Evolutionary conservation across 2,888 invertebrate genomes (phyloP).

Genomic region (Cephus runcator): DNA sequence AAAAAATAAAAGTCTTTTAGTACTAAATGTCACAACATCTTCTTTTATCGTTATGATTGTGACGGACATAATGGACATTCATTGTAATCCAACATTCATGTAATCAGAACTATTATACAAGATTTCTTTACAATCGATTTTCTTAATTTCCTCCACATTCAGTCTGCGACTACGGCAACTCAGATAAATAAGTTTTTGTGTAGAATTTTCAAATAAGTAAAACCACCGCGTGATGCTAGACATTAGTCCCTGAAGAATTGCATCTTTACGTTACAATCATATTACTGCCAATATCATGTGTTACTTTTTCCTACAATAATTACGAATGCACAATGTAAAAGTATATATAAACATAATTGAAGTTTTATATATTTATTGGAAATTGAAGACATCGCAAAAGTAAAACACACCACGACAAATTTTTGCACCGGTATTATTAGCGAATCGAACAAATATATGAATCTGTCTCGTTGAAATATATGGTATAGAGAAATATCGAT

Average conservation of each 20-base stretch:
- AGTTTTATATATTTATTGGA: neutral
- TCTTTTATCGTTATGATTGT: neutral
- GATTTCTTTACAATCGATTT: neutral
- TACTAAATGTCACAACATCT: neutral
- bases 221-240: neutral
- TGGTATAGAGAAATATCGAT: neutral
- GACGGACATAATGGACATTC: neutral
- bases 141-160: neutral
- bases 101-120: neutral
- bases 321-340: neutral
- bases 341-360: neutral
- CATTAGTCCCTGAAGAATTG: neutral
- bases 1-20: neutral
- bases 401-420: too few relatives aligned
- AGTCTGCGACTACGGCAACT: neutral
- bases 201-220: neutral
- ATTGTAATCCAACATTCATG: too few relatives aligned
- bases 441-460: neutral
- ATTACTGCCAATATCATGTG: neutral
- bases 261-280: neutral
- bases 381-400: too few relatives aligned
- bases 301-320: neutral
- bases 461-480: neutral
- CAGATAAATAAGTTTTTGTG: neutral
- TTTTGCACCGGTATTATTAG: too few relatives aligned